phyloP scores from a whole-genome alignment of 2,797 vertebrate genomes.

The Hippoglossus hippoglossus region DNA sequence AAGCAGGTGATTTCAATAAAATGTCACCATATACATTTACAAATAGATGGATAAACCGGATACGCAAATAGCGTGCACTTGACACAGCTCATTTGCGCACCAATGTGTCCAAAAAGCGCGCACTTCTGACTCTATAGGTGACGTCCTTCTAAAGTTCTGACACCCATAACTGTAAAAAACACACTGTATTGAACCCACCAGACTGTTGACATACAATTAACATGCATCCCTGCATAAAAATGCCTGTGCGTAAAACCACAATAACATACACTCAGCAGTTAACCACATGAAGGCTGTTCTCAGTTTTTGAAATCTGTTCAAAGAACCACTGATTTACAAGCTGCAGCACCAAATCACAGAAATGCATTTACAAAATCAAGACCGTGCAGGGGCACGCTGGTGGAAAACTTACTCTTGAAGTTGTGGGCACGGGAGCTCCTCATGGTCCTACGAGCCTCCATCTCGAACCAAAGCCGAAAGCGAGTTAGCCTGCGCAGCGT shows the following conservation, averaged over 20 bases:
- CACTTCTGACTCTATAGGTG: background rate
- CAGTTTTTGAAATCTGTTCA: too few species aligned
- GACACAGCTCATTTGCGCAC: background rate
- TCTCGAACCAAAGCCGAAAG: slow-evolving; percentile 87
- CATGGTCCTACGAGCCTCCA: slow-evolving; percentile 75
- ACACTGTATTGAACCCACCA: background rate
- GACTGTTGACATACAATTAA: background rate
- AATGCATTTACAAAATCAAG: background rate
- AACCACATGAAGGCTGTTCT: too few species aligned
- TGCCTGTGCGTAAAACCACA: slow-evolving; percentile 14
- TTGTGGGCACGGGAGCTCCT: slow-evolving; percentile 67
- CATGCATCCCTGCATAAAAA: background rate
- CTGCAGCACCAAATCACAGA: too few species aligned
- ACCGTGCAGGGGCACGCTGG: background rate
- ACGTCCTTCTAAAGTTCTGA: background rate
- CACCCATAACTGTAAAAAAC: background rate
- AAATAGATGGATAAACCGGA: too few species aligned
- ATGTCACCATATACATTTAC: background rate
- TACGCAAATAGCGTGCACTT: background rate
- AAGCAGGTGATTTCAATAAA: background rate
- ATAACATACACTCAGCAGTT: background rate
- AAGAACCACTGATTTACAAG: too few species aligned
- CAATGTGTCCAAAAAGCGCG: background rate
- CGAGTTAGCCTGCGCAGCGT: slow-evolving; percentile 87
- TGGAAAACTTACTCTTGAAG: slow-evolving; percentile 81